Evolutionary conservation across 2,113 vertebrate species (phyloP), one percentile per base, ranked within the genome.

Genomic region (Macrotus californicus): DNA sequence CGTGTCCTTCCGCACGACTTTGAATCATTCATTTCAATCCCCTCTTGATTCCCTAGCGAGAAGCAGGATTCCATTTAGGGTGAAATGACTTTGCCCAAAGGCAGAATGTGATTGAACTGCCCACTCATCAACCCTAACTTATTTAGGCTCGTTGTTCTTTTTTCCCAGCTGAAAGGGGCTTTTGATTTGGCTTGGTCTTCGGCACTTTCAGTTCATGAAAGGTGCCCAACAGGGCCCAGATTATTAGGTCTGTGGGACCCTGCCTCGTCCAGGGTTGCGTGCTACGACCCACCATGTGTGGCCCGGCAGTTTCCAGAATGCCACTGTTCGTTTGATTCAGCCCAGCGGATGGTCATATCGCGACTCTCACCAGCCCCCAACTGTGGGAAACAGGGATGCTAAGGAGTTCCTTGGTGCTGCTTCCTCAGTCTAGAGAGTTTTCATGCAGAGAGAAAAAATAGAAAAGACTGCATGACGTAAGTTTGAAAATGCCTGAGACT

Each of bases 61-160:
- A 61, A 69, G 70, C 85, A 50, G 81, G 93, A 76, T 69, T 56
- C 77, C 72, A 73, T 73, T 89, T 18, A n/a, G 67, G 77, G 95
- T 67, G 87, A 73, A 95, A 91, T 59, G 96, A 94, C 76, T 85
- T 87, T 2, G 85, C 96, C 96, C 94, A 75, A 36, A 82, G 96
- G 97, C 93, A 94, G 85, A 81, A 59, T 88, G 81, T 24, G 93
- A 92, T 61, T 69, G 94, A 94, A 82, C 43, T 77, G 94, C 81
- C 76, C 96, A 11, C 88, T 91, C 95, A 84, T 94, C 97, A 95
- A 70, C 79, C 85, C 93, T 94, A 80, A 96, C 93, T 96, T 88
- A 95, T 86, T 96, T 96, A 95, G 95, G 81, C 43, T 88, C 90
- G 85, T 91, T 97, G 96, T 94, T 97, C 96, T 92, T 56, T 94